A percentile compares a stretch with the other conserved stretches of the same genome.
Evolutionary conservation across 2,797 vertebrate genomes (phyloP).

Genomic region (Coilia nasus): DNA sequence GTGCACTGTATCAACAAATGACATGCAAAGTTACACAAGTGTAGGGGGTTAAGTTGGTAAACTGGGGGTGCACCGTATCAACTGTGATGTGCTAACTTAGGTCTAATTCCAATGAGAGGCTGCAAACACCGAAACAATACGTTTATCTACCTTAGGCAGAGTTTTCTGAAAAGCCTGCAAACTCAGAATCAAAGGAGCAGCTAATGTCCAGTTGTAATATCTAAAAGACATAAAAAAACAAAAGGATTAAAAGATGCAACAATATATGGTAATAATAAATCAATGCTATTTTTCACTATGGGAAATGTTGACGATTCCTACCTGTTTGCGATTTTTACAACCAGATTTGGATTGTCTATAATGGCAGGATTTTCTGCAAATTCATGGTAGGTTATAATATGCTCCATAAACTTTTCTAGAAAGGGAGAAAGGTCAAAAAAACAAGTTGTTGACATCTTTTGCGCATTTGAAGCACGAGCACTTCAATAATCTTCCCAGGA

Average conservation of each 20-base stretch:
- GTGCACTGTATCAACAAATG: not conserved
- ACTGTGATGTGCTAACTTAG: not conserved
- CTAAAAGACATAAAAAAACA: slow-evolving; percentile 64
- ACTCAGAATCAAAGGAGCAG: slow-evolving; percentile 95
- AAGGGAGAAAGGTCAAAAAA: slow-evolving; percentile 29
- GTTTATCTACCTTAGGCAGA: slow-evolving; percentile 86
- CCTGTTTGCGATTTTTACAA: slow-evolving; percentile 95
- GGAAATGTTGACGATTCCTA: slow-evolving; percentile 57
- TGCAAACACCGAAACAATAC: not conserved
- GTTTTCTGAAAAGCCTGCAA: slow-evolving; percentile 98
- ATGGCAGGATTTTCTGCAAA: slow-evolving; percentile 97
- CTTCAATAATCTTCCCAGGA: not conserved
- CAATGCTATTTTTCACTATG: not conserved
- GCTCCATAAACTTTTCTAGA: slow-evolving; percentile 95
- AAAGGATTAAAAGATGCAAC: not conserved
- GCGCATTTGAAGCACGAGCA: not conserved
- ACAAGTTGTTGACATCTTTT: not conserved
- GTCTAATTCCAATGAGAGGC: not conserved
- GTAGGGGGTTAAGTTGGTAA: no score
- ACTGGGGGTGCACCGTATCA: no score
- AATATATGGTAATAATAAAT: not conserved
- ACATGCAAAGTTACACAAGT: no score
- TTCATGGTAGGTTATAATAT: slow-evolving; percentile 94
- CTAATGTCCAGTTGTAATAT: slow-evolving; percentile 97
- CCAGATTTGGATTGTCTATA: slow-evolving; percentile 97